Evolutionary conservation across 2,113 vertebrate genomes (phyloP).

Genomic region (Dipodomys merriami): DNA sequence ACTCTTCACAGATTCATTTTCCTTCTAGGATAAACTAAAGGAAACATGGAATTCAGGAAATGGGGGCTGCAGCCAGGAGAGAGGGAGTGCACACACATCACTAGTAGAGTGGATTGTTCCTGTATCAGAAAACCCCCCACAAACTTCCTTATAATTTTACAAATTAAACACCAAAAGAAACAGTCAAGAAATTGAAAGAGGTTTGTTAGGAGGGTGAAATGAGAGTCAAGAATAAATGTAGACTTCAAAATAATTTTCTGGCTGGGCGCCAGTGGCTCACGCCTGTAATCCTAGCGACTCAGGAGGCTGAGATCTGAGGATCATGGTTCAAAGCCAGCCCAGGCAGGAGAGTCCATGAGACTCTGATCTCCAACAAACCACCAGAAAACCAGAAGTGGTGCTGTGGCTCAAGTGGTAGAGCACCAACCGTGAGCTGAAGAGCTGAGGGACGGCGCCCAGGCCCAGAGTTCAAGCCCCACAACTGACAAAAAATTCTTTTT

Average conservation of each 20-base stretch:
- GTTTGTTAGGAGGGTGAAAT: background rate
- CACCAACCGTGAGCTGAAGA: too few relatives aligned
- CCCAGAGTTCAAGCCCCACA: too few relatives aligned
- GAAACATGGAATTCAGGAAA: background rate
- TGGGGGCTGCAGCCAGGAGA: background rate
- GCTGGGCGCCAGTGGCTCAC: too few relatives aligned
- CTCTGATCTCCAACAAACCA: too few relatives aligned
- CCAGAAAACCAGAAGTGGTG: too few relatives aligned
- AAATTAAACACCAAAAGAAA: conserved; percentile 21
- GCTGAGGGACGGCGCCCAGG: too few relatives aligned
- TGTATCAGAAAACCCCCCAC: background rate
- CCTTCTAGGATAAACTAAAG: background rate
- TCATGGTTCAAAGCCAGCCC: too few relatives aligned
- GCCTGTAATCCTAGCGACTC: too few relatives aligned
- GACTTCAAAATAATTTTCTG: background rate
- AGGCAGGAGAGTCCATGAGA: too few relatives aligned
- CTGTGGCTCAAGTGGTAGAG: too few relatives aligned
- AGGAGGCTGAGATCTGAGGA: too few relatives aligned
- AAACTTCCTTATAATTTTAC: background rate
- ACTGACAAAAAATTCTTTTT: background rate
- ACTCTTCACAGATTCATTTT: background rate
- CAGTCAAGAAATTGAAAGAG: background rate
- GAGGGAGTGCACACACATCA: background rate
- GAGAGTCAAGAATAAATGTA: background rate
- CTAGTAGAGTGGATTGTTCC: too few relatives aligned